A percentile compares a stretch with the other conserved stretches of the same genome.
Evolutionary conservation across 2,113 vertebrate genomes (phyloP).

Genomic region (Vicugna pacos): DNA sequence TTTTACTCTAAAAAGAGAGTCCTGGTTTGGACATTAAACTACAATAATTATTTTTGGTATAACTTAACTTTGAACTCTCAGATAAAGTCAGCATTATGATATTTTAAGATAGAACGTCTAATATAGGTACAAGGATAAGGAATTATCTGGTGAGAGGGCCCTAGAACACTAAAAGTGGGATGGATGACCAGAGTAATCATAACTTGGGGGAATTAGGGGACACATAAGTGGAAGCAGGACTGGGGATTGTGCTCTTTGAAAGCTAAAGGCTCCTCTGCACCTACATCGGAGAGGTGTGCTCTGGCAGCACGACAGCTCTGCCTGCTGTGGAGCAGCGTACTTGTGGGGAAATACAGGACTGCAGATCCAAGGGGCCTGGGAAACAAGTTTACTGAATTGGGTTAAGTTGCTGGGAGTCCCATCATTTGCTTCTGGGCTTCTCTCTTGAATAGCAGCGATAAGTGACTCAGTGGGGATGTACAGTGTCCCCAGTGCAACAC

Average conservation of each 20-base stretch:
- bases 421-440: not conserved
- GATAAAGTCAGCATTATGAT: not conserved
- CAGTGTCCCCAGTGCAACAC: not conserved
- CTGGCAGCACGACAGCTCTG: too few species aligned
- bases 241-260: not conserved
- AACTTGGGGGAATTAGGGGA: not conserved
- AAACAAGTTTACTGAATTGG: not conserved
- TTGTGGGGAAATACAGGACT: not conserved
- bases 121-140: not conserved
- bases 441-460: not conserved
- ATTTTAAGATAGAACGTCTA: not conserved
- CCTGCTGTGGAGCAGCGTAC: rapidly evolving
- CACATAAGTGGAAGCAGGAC: not conserved
- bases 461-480: not conserved
- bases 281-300: too few species aligned
- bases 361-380: not conserved
- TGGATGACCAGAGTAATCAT: not conserved
- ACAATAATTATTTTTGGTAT: not conserved
- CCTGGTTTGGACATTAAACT: not conserved
- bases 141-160: not conserved
- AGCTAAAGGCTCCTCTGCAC: not conserved
- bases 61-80: not conserved
- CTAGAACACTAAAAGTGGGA: not conserved
- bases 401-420: not conserved
- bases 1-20: not conserved